Conservation (phyloP, 2,888 invertebrate genomes). For the Palloptera scutellata region DNA sequence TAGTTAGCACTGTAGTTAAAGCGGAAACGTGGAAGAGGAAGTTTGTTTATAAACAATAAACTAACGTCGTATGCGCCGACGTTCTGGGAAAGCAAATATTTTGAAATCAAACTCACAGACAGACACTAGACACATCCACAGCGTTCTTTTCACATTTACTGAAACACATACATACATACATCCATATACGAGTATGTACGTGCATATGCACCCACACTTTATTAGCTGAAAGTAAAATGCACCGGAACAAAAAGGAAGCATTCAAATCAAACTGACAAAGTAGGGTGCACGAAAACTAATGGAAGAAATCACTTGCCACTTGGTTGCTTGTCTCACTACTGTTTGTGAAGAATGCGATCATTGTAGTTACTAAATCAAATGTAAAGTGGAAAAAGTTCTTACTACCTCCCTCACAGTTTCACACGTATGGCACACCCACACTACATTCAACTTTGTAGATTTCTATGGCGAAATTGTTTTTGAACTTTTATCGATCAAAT, state of each 20-base stretch:
- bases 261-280: slow-evolving; percentile 15
- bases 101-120: too few species aligned
- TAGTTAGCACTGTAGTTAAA: too few species aligned
- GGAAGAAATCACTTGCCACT: not conserved
- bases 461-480: slow-evolving; percentile 28
- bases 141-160: too few species aligned
- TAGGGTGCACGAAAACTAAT: not conserved
- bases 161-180: slow-evolving; percentile 25
- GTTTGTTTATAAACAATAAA: slow-evolving; percentile 57
- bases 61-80: slow-evolving; percentile 15
- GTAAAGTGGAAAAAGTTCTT: too few species aligned
- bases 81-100: too few species aligned
- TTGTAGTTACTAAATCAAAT: too few species aligned
- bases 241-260: slow-evolving; percentile 41
- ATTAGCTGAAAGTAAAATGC: slow-evolving; percentile 14
- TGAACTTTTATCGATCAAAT: slow-evolving; percentile 54
- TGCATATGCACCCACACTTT: slow-evolving; percentile 20
- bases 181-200: not conserved
- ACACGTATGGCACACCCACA: too few species aligned
- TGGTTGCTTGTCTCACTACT: too few species aligned
- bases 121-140: too few species aligned
- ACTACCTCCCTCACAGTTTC: too few species aligned
- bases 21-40: not conserved
- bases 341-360: too few species aligned
- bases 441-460: slow-evolving; percentile 35